These are phyloP conservation scores for Oryzias curvinotus DNA, from an alignment of 2,113 vertebrate species.

Conservation along the genomic window DNA sequence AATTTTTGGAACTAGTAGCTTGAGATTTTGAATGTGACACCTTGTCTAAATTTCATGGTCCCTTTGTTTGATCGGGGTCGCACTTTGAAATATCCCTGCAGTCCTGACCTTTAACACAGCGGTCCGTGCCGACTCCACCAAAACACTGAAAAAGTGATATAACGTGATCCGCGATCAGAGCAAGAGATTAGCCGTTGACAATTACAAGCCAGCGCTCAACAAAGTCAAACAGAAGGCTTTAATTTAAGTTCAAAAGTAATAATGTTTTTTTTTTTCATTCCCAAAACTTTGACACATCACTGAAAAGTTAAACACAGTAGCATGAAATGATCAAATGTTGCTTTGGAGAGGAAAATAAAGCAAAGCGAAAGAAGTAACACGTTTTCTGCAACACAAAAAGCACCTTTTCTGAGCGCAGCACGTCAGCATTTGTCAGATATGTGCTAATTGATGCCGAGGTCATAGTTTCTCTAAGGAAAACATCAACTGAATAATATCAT, in stretches of 20 bases:
- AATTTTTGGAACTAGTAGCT: background rate
- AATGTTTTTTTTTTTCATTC: background rate
- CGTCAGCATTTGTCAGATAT: constrained; percentile 26
- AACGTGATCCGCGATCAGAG: constrained; percentile 30
- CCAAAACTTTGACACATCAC: background rate
- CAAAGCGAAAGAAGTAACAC: constrained; percentile 14
- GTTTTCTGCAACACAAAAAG: constrained; percentile 10
- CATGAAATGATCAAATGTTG: constrained; percentile 5
- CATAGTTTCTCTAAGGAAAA: constrained; percentile 50
- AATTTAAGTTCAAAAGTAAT: constrained; percentile 18
- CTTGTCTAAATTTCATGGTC: constrained; percentile 65
- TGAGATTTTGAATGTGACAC: constrained; percentile 43
- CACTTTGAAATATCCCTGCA: constrained; percentile 51
- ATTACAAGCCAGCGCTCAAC: constrained; percentile 13
- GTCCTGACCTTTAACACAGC: constrained; percentile 45
- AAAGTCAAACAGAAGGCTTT: constrained; percentile 5
- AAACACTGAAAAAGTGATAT: constrained; percentile 41
- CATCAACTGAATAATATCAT: constrained; percentile 39
- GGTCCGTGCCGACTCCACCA: constrained; percentile 35
- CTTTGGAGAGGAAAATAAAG: constrained; percentile 8
- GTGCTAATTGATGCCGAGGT: constrained; percentile 39
- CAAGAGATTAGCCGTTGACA: constrained; percentile 21
- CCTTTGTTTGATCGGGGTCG: constrained; percentile 48
- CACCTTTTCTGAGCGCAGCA: background rate
- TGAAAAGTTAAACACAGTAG: background rate